These are phyloP conservation scores for Salticus scenicus DNA, from an alignment of 2,888 invertebrate species.

Conservation along the genomic window DNA sequence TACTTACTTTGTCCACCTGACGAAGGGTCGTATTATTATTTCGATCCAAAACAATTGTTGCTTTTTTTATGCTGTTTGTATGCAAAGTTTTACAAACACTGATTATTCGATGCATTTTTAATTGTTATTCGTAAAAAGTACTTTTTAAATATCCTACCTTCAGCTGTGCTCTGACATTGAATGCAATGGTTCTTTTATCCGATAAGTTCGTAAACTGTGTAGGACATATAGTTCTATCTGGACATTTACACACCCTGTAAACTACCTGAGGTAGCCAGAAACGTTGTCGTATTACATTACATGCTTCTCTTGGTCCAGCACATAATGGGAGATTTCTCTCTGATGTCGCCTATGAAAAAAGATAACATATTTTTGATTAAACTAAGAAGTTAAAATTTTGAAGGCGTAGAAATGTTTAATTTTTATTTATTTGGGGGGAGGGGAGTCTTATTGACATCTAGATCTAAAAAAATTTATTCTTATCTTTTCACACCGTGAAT, in stretches of 20 bases:
- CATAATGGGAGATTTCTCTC: constrained; percentile 79
- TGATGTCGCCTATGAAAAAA: constrained; percentile 47
- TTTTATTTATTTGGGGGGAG: too few relatives aligned
- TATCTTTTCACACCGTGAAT: too few relatives aligned
- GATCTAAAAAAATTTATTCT: too few relatives aligned
- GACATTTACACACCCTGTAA: constrained; percentile 81
- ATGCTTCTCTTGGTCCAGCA: constrained; percentile 74
- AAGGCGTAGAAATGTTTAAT: too few relatives aligned
- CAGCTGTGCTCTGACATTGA: constrained; percentile 81
- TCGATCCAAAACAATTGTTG: too few relatives aligned
- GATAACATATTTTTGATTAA: too few relatives aligned
- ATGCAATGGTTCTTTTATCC: constrained; percentile 76
- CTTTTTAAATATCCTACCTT: constrained; percentile 77
- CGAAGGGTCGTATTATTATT: too few relatives aligned
- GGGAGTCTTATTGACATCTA: too few relatives aligned
- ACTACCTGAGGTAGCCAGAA: constrained; percentile 80
- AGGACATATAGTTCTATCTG: constrained; percentile 78
- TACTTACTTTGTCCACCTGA: too few relatives aligned
- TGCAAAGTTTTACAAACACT: too few relatives aligned
- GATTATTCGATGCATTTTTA: background rate
- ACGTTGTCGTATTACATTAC: constrained; percentile 73
- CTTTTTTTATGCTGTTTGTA: too few relatives aligned
- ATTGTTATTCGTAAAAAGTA: background rate
- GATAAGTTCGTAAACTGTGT: constrained; percentile 75
- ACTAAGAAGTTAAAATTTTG: too few relatives aligned